phyloP scores from a whole-genome alignment of 2,797 vertebrate genomes.

The Gadopsis marmoratus region DNA sequence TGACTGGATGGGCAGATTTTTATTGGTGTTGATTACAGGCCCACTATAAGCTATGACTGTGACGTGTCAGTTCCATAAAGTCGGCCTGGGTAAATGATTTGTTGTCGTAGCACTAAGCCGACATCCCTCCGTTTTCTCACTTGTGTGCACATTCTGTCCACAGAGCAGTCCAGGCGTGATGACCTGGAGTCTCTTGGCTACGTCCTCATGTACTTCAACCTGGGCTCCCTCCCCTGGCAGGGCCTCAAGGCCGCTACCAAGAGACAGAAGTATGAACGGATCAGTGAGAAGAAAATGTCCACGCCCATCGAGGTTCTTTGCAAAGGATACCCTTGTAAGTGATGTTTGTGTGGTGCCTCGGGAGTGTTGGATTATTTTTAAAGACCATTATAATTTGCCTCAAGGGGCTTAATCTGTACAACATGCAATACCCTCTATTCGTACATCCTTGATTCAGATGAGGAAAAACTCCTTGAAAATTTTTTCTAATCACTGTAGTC shows the following conservation, averaged over 20 bases:
- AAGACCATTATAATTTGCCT: too few species aligned
- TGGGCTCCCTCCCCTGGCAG: conserved; percentile 99
- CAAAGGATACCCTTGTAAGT: conserved; percentile 99
- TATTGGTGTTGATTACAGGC: not conserved
- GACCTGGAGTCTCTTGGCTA: conserved; percentile 99
- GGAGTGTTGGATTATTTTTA: not conserved
- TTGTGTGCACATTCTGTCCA: conserved; percentile 20
- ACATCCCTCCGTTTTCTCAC: conserved; percentile 9
- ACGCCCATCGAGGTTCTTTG: conserved; percentile 98
- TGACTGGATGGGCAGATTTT: not conserved
- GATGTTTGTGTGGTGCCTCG: conserved; percentile 71
- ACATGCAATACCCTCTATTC: not conserved
- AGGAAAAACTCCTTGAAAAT: not conserved
- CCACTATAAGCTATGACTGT: not conserved
- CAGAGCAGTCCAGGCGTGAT: conserved; percentile 98
- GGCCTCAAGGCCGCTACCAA: conserved; percentile 99
- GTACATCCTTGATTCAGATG: not conserved
- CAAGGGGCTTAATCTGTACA: not conserved
- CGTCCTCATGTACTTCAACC: conserved; percentile 99
- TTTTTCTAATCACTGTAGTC: conserved; percentile 1
- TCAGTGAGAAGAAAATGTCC: conserved; percentile 99
- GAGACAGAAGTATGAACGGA: conserved; percentile 98
- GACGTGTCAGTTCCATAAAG: not conserved
- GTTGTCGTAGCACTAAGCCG: not conserved
- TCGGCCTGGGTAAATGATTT: not conserved